phyloP scores from a whole-genome alignment of 1,140 invertebrate species.

The Chironomus tepperi region DNA sequence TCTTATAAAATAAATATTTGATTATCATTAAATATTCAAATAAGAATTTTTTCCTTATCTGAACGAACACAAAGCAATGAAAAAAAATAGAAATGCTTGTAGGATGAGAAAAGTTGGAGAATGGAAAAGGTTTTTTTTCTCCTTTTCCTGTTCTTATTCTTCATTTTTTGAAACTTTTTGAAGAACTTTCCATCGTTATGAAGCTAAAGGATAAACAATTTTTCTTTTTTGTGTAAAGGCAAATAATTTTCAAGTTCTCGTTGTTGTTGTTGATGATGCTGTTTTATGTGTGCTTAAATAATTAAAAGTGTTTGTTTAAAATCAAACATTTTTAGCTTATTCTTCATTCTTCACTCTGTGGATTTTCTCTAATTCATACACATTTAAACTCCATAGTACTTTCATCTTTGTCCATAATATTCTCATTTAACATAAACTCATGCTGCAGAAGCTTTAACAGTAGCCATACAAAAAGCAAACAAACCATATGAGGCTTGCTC shows the following conservation, averaged over 20 bases:
- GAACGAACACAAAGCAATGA: not conserved
- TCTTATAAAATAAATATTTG: conserved; percentile 24
- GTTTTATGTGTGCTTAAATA: conserved; percentile 16
- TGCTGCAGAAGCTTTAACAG: too few relatives aligned
- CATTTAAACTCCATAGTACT: too few relatives aligned
- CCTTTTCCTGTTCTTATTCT: not conserved
- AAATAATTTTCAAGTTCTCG: not conserved
- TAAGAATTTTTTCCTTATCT: conserved; percentile 22
- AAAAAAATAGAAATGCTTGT: not conserved
- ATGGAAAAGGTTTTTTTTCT: not conserved
- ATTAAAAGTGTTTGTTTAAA: conserved; percentile 20
- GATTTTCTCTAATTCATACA: not conserved
- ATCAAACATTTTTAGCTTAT: conserved; percentile 11
- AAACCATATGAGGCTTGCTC: conserved; percentile 5
- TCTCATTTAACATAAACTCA: too few relatives aligned
- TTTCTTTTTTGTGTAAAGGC: not conserved
- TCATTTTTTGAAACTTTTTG: not conserved
- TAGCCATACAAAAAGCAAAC: not conserved
- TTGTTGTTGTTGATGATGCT: not conserved
- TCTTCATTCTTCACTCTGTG: not conserved
- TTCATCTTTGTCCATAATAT: too few relatives aligned
- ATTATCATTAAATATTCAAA: conserved; percentile 24
- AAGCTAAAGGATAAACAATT: not conserved
- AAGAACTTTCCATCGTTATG: not conserved
- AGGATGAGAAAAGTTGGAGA: not conserved